These are phyloP conservation scores for Drosophila obscura DNA, from an alignment of 1,140 invertebrate species.

Conservation along the genomic window DNA sequence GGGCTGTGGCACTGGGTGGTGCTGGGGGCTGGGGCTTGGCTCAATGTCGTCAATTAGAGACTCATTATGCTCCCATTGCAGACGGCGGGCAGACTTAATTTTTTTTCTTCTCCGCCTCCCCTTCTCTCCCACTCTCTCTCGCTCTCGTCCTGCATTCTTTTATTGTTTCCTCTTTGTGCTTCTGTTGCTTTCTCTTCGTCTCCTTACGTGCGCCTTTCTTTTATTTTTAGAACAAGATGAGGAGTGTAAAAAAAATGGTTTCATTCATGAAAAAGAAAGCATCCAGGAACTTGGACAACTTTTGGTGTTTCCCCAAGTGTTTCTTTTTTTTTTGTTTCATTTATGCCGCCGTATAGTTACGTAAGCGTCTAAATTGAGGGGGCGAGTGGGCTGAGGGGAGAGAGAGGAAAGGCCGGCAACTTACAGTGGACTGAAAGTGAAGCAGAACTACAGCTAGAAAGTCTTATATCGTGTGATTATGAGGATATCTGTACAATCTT, in stretches of 20 bases:
- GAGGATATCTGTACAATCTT: too few relatives aligned
- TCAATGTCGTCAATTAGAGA: constrained; percentile 83
- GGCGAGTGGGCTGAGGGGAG: neutral
- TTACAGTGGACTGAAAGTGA: neutral
- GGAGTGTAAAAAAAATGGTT: constrained; percentile 42
- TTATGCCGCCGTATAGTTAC: constrained; percentile 37
- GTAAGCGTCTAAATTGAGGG: constrained; percentile 43
- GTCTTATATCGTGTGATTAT: too few relatives aligned
- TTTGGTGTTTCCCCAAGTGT: constrained; percentile 67
- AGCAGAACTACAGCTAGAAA: too few relatives aligned
- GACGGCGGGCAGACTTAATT: constrained; percentile 77
- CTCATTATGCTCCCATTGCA: constrained; percentile 82
- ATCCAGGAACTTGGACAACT: constrained; percentile 71
- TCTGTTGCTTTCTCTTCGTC: constrained; percentile 17
- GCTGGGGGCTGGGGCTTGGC: constrained; percentile 29
- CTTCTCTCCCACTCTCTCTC: constrained; percentile 17
- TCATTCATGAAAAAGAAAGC: constrained; percentile 77
- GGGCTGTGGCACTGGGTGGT: neutral
- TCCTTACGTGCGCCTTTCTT: constrained; percentile 32
- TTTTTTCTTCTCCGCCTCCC: constrained; percentile 28
- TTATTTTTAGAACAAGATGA: constrained; percentile 55
- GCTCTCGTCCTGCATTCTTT: constrained; percentile 64
- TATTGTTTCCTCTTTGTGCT: constrained; percentile 67
- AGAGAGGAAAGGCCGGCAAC: neutral
- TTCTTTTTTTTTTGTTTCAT: constrained; percentile 11